phyloP scores from a whole-genome alignment of 1,140 invertebrate genomes.

The Drosophila mojavensis region DNA sequence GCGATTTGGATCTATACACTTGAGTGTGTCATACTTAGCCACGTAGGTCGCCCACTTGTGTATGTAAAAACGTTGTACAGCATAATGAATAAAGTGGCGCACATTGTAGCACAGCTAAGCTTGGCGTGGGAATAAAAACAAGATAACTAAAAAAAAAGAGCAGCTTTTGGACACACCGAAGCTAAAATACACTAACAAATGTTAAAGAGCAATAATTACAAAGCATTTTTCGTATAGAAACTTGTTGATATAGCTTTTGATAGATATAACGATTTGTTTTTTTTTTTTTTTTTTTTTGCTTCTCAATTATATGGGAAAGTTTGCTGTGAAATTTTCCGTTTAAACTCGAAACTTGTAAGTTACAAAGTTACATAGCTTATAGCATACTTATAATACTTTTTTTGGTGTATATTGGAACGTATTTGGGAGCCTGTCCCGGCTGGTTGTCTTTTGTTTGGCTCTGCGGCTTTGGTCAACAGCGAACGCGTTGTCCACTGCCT shows the following conservation, averaged over 20 bases:
- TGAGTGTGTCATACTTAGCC: slow-evolving; percentile 38
- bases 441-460: slow-evolving; percentile 14
- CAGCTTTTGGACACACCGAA: neutral
- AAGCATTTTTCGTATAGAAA: no score
- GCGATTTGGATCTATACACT: slow-evolving; percentile 61
- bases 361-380: neutral
- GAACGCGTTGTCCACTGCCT: slow-evolving; percentile 56
- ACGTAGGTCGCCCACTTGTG: slow-evolving; percentile 22
- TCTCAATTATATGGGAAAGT: no score
- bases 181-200: neutral
- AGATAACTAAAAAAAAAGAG: slow-evolving; percentile 1
- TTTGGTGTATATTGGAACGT: neutral
- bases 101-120: slow-evolving; percentile 39
- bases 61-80: slow-evolving; percentile 31
- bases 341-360: no score
- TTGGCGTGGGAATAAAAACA: neutral
- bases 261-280: no score
- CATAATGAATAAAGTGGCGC: slow-evolving; percentile 58
- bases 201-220: no score
- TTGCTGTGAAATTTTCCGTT: no score
- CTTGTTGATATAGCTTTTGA: no score
- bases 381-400: neutral
- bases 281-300: no score
- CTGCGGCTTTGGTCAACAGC: slow-evolving; percentile 44
- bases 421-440: slow-evolving; percentile 18